Conservation (phyloP, 2,797 vertebrate genomes). For the Melanotaenia parkinsoni region DNA sequence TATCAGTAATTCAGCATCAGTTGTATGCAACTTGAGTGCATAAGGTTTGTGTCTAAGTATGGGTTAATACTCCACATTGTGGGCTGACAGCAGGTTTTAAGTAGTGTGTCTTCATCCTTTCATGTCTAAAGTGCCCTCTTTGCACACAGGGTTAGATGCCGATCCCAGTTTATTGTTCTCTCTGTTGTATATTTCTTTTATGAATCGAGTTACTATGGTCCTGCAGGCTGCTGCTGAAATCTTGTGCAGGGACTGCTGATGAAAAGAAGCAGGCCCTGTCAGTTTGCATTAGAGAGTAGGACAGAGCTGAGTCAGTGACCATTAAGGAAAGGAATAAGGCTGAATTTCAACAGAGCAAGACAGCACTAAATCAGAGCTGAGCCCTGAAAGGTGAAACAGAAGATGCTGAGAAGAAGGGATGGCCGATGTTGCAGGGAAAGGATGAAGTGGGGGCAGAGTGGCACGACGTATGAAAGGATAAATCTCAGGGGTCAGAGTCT, state of each 20-base stretch:
- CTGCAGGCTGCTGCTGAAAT: conserved; percentile 2
- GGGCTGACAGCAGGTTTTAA: background rate
- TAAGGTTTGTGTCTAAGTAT: background rate
- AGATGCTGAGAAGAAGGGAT: conserved; percentile 7
- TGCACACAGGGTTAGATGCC: conserved; percentile 21
- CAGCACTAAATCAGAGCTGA: conserved; percentile 35
- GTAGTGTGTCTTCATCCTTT: background rate
- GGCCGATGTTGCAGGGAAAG: background rate
- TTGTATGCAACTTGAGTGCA: too few species aligned
- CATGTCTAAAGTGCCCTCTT: background rate
- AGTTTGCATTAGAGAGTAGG: conserved; percentile 49
- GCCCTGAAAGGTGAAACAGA: conserved; percentile 12
- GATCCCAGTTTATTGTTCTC: conserved; percentile 35
- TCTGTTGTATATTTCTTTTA: conserved; percentile 33
- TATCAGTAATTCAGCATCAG: too few species aligned
- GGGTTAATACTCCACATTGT: background rate
- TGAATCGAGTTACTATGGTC: conserved; percentile 37
- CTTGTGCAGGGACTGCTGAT: conserved; percentile 38
- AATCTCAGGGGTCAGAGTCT: conserved; percentile 30
- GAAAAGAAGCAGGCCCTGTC: conserved; percentile 37
- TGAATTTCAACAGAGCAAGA: conserved; percentile 35
- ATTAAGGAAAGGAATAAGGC: conserved; percentile 46
- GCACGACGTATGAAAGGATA: conserved; percentile 8
- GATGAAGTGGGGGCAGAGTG: background rate
- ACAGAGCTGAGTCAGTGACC: conserved; percentile 57